Percentiles rank a stretch among this genome's conserved stretches.
phyloP scores from a whole-genome alignment of 2,888 invertebrate species.

The Parnassius smintheus region DNA sequence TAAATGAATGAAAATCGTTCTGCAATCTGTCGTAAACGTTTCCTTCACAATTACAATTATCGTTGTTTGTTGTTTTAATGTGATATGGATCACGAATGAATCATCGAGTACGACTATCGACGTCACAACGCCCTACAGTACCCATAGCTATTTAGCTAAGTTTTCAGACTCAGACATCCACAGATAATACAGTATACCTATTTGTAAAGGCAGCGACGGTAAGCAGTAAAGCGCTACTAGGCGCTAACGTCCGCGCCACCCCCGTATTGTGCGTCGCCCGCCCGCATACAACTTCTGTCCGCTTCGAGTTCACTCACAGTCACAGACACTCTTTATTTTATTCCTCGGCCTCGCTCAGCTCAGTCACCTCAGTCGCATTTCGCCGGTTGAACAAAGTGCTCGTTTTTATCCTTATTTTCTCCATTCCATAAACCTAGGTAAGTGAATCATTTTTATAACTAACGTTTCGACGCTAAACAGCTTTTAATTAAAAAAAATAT shows the following conservation, averaged over 20 bases:
- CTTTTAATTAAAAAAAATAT: not conserved
- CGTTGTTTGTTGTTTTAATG: conserved; percentile 36
- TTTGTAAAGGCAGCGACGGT: no score
- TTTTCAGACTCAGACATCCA: no score
- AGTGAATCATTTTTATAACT: conserved; percentile 32
- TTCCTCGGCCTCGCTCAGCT: conserved; percentile 43
- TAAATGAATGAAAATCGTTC: not conserved
- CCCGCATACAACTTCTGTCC: conserved; percentile 31
- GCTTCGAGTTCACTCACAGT: conserved; percentile 29
- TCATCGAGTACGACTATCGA: conserved; percentile 40
- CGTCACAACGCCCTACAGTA: not conserved
- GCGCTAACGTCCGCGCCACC: conserved; percentile 43
- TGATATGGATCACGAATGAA: conserved; percentile 43
- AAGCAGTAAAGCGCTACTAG: not conserved
- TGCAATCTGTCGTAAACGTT: conserved; percentile 10
- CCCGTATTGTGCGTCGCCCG: conserved; percentile 38
- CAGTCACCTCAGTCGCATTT: conserved; percentile 56
- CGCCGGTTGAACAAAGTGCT: conserved; percentile 57
- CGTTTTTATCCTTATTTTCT: conserved; percentile 43
- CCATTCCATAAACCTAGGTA: conserved; percentile 57
- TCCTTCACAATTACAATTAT: conserved; percentile 9
- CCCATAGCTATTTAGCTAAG: not conserved
- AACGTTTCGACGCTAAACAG: not conserved
- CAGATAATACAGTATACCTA: no score
- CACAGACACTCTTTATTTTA: conserved; percentile 9